These are phyloP conservation scores for Eupristina koningsbergeri DNA, from an alignment of 1,140 invertebrate species.

Conservation along the genomic window DNA sequence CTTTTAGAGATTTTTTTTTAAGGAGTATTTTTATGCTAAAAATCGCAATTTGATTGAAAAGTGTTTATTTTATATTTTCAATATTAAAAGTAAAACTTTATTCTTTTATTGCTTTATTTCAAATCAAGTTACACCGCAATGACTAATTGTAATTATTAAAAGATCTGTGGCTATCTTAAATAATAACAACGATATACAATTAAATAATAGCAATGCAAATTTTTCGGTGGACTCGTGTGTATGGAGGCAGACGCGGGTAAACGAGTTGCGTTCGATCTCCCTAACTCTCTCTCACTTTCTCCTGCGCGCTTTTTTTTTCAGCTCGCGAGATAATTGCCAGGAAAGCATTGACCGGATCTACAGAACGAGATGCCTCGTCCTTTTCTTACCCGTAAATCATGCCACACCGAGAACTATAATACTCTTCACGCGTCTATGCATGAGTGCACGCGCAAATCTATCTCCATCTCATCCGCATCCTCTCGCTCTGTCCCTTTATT, in stretches of 20 bases:
- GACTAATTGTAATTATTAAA: no score
- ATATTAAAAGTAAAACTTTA: no score
- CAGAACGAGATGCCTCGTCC: conserved; percentile 52
- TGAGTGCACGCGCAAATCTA: background rate
- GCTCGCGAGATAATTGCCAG: conserved; percentile 68
- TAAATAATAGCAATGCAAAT: background rate
- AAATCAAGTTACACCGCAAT: no score
- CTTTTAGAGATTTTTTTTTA: no score
- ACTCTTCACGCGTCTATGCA: background rate
- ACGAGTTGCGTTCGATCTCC: conserved; percentile 28
- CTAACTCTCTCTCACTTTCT: conserved; percentile 20
- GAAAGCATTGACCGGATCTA: conserved; percentile 61
- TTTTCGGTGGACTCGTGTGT: background rate
- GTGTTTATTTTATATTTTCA: no score
- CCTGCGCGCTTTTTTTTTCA: conserved; percentile 31
- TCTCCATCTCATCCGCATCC: background rate
- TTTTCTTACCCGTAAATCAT: conserved; percentile 2
- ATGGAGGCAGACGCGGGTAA: background rate
- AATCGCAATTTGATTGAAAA: no score
- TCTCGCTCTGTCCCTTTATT: conserved; percentile 3
- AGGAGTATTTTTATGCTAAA: no score
- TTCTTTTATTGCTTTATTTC: no score
- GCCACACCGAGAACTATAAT: background rate
- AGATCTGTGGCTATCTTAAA: background rate
- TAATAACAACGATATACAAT: background rate